phyloP scores from a whole-genome alignment of 2,113 vertebrate species.

The Conger conger region DNA sequence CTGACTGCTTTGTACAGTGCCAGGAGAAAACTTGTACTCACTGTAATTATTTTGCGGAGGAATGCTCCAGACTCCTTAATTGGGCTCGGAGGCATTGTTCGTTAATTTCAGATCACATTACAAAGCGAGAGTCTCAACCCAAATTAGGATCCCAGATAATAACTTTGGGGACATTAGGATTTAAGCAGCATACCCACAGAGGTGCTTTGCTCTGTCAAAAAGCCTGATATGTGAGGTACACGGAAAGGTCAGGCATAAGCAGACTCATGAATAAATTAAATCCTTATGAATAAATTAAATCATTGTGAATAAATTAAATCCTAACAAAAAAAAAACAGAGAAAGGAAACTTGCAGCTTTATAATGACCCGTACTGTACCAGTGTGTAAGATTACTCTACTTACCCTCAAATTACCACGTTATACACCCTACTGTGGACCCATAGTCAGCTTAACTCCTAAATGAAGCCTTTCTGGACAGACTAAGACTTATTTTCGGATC shows the following conservation, averaged over 20 bases:
- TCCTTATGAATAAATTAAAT: background rate
- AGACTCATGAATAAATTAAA: conserved; percentile 3
- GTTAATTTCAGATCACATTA: conserved; percentile 21
- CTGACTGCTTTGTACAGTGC: background rate
- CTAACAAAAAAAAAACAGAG: background rate
- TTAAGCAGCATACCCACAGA: conserved; percentile 9
- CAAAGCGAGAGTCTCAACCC: conserved; percentile 11
- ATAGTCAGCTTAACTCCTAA: too few species aligned
- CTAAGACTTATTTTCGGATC: too few species aligned
- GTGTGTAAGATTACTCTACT: too few species aligned
- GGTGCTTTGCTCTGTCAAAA: conserved; percentile 4
- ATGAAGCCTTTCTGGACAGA: too few species aligned
- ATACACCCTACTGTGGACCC: too few species aligned
- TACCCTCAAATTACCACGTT: too few species aligned
- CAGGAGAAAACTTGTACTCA: background rate
- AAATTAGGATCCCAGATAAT: conserved; percentile 4
- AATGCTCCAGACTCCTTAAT: conserved; percentile 10
- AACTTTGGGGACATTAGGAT: conserved; percentile 7
- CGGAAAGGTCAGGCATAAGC: background rate
- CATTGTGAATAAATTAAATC: background rate
- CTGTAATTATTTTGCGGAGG: conserved; percentile 1
- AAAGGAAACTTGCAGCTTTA: background rate
- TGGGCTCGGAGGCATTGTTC: conserved; percentile 19
- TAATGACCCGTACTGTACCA: background rate
- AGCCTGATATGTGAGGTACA: background rate